These are phyloP conservation scores for Aldabrachelys gigantea DNA, from an alignment of 2,113 vertebrate genomes.

Conservation along the genomic window DNA sequence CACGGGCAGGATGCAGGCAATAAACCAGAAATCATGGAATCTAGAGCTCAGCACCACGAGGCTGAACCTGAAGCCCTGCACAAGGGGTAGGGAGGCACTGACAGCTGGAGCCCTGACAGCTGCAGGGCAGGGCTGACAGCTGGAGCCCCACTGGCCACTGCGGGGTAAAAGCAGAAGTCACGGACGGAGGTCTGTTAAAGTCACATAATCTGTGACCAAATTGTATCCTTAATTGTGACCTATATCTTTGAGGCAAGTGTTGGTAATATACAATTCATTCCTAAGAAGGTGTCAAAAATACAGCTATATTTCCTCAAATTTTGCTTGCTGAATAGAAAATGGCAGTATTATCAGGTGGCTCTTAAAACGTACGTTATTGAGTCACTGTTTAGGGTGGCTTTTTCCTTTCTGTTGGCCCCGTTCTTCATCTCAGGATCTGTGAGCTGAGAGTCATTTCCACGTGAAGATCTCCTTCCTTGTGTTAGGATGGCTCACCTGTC, in stretches of 20 bases:
- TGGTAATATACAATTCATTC: neutral
- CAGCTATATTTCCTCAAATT: fast-evolving
- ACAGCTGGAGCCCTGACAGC: neutral
- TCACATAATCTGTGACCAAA: neutral
- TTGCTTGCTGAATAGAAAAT: neutral
- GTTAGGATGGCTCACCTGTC: fast-evolving
- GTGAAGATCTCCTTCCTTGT: neutral
- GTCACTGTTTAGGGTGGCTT: neutral
- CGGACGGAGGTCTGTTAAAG: neutral
- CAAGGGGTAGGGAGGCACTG: neutral
- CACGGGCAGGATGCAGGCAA: neutral
- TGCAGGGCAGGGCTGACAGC: neutral
- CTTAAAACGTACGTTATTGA: neutral
- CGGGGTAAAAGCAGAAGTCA: neutral
- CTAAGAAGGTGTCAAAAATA: neutral
- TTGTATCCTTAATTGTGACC: neutral
- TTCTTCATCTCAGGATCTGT: neutral
- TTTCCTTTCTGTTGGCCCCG: neutral
- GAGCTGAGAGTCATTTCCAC: neutral
- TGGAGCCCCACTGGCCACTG: neutral
- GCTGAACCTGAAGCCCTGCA: neutral
- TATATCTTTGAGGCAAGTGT: neutral
- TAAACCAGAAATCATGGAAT: neutral
- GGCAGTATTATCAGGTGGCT: neutral
- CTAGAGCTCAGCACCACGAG: neutral